Evolutionary conservation across 2,888 invertebrate genomes (phyloP), one percentile per base, ranked within the genome.

Genomic region (Uropetala carovei): DNA sequence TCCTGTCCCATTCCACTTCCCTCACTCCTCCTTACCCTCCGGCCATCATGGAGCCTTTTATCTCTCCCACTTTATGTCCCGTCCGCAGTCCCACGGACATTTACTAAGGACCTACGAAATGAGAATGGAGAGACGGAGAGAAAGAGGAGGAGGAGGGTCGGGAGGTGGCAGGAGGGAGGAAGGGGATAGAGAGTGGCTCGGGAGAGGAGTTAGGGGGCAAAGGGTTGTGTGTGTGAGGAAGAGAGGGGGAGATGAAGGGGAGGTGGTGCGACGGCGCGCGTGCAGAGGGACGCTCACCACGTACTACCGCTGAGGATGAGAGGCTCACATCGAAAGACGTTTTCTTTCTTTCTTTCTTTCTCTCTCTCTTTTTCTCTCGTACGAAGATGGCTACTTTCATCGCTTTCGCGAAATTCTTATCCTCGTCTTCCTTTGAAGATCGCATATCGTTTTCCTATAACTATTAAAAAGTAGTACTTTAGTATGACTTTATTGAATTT

Each of bases 101-200:
- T 56, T 83, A 56, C 83, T 83, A 83, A n/a, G 57, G 83, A 57
- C 56, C 83, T n/a, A 83, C 83, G 57, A 57, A 83, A 56, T 56
- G 83, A 43, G 56, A n/a, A 83, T 57, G n/a, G 22, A 27, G 75
- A 75, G 75, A 22, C 10, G n/a, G 11, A 27, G 75, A n/a, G 75
- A 27, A 4, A 75, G 75, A 22, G n/a, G 57, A 18, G 11, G 43
- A 83, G 7, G 10, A 4, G 10, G 0, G 18, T 13, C 30, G n/a
- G 18, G 75, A 11, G 43, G 0, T 27, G 10, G 82, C 5, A n/a
- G n/a, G 16, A 64, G 64, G 64, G 16, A 30, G 13, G 43, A 43
- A 30, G 7, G n/a, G n/a, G 75, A 0, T 16, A 82, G 5, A 27
- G 75, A 64, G 64, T 18, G 64, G 64, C 18, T 64, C 18, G 64